Base-by-base conservation (phyloP, 37 sponge, comb jelly and placozoan species). In the Diacarnus erythraeanus region DNA sequence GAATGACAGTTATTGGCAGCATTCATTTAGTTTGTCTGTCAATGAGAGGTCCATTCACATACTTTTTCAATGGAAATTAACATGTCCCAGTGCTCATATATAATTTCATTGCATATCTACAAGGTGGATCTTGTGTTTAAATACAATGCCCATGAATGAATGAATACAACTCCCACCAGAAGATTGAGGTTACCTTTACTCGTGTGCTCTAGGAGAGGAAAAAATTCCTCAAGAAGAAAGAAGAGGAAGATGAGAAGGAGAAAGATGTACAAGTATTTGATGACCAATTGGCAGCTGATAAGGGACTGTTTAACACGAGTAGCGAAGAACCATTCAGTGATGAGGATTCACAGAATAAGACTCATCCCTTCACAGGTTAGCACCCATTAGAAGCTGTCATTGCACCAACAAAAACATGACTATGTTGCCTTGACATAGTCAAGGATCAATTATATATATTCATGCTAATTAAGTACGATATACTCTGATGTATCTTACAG, bases 191-290 rank as follows among this genome's bases (percentile, higher is more conserved):
- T 47, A 47, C 51, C 12, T 47, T 47, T 47, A 12, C 10, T 47
- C 12, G 51, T 26, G 2, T 43, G 23, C 26, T 29, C 34, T 23
- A 67, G 42, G 84, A 37, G 15, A 40, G 79, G 51, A 59, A 51
- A 33, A 60, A 77, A 41, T 85, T 63, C 40, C 56, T 85, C 56
- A 60, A 78, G 47, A 59, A 69, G 39, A 77, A 25, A 9, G 72
- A 78, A 54, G 80, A 57, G 44, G 47, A 60, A 23, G 73, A 51
- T 9, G 69, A 5, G 64, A 65, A 79, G 71, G 59, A 59, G 57
- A 73, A 74, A 37, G 75, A 64, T 20, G 23, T 20, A 2, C 2
- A 21, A 26, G 37, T 81, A 22, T 70, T 59, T 71, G 77, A 71
- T 21, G 51, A 69, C 17, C 31, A 42, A 0, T 22, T 15, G 20